Evolutionary conservation across 2,113 vertebrate genomes (phyloP).

Genomic region (Pollimyrus isidori): DNA sequence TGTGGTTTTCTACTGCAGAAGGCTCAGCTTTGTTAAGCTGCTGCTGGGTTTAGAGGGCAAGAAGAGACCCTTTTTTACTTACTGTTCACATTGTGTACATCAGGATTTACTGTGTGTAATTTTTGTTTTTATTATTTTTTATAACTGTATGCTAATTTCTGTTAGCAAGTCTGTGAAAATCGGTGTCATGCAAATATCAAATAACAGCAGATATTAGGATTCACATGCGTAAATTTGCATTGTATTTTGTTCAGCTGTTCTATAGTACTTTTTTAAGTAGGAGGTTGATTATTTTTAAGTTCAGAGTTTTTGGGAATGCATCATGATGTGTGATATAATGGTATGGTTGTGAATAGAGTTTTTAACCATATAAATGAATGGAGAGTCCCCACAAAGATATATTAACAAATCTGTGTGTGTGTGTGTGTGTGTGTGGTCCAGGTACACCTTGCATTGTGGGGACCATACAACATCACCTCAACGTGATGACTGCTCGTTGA

Average conservation of each 20-base stretch:
- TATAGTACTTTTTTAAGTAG: no score
- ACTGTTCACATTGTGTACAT: neutral
- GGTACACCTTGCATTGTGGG: no score
- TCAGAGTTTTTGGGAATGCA: neutral
- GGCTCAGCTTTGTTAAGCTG: neutral
- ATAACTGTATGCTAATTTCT: neutral
- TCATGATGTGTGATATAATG: neutral
- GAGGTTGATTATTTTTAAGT: no score
- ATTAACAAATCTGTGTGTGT: no score
- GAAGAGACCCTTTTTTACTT: neutral
- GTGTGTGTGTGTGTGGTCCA: no score
- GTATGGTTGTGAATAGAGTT: no score
- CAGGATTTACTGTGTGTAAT: neutral
- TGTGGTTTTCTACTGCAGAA: neutral
- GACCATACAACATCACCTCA: no score
- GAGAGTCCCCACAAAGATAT: no score
- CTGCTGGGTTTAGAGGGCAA: neutral
- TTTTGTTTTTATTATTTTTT: neutral
- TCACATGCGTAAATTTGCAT: neutral
- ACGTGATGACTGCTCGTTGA: no score
- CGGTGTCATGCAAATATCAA: neutral
- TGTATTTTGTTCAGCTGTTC: no score
- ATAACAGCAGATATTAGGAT: neutral
- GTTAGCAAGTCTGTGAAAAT: neutral
- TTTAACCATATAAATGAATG: no score